phyloP scores from a whole-genome alignment of 1,140 invertebrate species.

The Drosophila teissieri region DNA sequence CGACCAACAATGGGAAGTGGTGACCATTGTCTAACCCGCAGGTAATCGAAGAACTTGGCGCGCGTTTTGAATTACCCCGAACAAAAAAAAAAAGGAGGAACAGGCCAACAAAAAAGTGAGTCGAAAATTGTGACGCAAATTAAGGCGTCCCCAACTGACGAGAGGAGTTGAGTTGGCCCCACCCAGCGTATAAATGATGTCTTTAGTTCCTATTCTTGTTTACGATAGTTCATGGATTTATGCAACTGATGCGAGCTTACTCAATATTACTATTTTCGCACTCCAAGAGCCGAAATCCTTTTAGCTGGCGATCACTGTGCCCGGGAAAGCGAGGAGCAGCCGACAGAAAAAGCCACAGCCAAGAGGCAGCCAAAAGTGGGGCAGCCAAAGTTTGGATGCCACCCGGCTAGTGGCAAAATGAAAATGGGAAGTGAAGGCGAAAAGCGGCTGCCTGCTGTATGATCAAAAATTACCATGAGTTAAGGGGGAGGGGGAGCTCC shows the following conservation, averaged over 20 bases:
- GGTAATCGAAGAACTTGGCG: constrained; percentile 69
- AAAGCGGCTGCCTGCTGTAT: constrained; percentile 35
- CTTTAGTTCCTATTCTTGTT: no score
- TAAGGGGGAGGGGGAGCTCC: not conserved
- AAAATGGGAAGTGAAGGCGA: constrained; percentile 31
- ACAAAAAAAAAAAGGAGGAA: constrained; percentile 25
- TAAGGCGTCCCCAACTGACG: constrained; percentile 20
- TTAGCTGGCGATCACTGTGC: not conserved
- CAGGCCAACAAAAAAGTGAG: constrained; percentile 13
- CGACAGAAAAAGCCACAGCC: constrained; percentile 30
- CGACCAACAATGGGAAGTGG: constrained; percentile 40
- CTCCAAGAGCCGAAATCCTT: not conserved
- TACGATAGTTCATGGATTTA: no score
- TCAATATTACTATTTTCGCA: not conserved
- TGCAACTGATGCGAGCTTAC: no score
- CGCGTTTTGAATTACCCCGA: constrained; percentile 69
- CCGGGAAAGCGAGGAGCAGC: not conserved
- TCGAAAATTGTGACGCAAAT: constrained; percentile 65
- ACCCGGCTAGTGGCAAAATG: constrained; percentile 56
- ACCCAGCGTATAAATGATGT: not conserved
- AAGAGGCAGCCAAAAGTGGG: constrained; percentile 61
- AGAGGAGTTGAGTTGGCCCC: not conserved
- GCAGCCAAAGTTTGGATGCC: constrained; percentile 64
- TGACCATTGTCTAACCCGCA: constrained; percentile 62
- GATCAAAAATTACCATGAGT: constrained; percentile 57